Conservation (phyloP, 1,140 invertebrate species). For the Arctopsyche grandis region DNA sequence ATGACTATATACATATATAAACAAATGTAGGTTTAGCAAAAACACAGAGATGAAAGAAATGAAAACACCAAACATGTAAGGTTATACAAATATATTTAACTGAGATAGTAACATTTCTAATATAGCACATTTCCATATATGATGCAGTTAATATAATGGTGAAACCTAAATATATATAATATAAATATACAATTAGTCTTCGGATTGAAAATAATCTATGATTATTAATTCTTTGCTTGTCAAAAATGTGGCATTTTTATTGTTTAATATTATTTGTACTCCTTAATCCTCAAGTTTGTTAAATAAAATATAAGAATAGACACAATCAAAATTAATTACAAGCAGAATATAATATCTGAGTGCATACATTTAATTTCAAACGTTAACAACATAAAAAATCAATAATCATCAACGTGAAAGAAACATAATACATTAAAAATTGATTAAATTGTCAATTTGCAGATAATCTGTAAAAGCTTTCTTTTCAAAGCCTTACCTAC, state of each 20-base stretch:
- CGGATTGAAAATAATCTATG: neutral
- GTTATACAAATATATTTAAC: slow-evolving; percentile 38
- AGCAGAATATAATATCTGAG: neutral
- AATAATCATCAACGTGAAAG: no score
- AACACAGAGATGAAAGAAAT: neutral
- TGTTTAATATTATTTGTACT: slow-evolving; percentile 18
- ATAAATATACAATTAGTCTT: neutral
- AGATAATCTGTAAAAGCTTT: no score
- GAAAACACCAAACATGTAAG: neutral
- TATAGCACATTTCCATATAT: slow-evolving; percentile 27
- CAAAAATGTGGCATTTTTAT: neutral
- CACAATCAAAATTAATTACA: neutral
- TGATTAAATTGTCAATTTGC: no score
- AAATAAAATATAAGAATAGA: neutral
- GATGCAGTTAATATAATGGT: neutral
- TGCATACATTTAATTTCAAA: neutral
- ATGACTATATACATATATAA: no score
- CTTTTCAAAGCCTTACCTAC: no score
- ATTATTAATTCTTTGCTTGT: no score
- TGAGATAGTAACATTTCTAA: slow-evolving; percentile 41
- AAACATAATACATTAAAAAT: no score
- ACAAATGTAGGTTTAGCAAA: neutral
- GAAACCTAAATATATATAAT: neutral
- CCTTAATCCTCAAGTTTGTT: neutral
- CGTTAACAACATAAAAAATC: no score